Evolutionary conservation across 2,888 invertebrate genomes (phyloP).

Genomic region (Glyphotaelius pellucidus): DNA sequence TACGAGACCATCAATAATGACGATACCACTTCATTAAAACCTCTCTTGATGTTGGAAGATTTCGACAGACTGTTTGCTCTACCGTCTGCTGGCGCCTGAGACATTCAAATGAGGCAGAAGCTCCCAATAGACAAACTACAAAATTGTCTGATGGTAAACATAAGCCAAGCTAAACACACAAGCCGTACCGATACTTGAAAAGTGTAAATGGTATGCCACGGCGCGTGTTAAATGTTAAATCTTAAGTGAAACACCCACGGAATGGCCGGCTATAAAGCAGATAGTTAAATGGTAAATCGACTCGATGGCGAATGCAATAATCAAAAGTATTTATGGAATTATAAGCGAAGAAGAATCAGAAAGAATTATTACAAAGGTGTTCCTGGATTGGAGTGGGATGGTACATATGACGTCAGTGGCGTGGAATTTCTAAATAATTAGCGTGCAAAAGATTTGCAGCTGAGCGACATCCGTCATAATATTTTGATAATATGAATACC

Average conservation of each 20-base stretch:
- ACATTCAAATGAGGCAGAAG: background rate
- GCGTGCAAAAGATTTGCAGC: background rate
- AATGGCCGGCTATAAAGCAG: background rate
- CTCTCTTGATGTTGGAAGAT: background rate
- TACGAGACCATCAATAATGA: too few species aligned
- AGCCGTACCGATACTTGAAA: background rate
- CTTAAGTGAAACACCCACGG: background rate
- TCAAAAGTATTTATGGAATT: background rate
- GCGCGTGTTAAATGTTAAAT: background rate
- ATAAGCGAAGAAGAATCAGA: background rate
- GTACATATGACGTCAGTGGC: background rate
- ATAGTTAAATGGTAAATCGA: background rate
- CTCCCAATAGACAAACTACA: background rate
- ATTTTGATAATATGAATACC: background rate
- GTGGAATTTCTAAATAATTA: background rate
- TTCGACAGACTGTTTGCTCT: background rate
- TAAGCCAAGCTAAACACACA: background rate
- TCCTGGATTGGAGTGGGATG: background rate
- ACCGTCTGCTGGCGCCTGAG: background rate
- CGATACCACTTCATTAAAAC: background rate
- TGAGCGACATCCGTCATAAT: background rate
- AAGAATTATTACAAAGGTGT: background rate
- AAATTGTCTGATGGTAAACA: background rate
- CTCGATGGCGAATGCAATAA: background rate
- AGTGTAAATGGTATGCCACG: background rate